Percentiles rank a stretch among this genome's conserved stretches.
Evolutionary conservation across 1,140 invertebrate species (phyloP).

Genomic region (Sycophila sp.): DNA sequence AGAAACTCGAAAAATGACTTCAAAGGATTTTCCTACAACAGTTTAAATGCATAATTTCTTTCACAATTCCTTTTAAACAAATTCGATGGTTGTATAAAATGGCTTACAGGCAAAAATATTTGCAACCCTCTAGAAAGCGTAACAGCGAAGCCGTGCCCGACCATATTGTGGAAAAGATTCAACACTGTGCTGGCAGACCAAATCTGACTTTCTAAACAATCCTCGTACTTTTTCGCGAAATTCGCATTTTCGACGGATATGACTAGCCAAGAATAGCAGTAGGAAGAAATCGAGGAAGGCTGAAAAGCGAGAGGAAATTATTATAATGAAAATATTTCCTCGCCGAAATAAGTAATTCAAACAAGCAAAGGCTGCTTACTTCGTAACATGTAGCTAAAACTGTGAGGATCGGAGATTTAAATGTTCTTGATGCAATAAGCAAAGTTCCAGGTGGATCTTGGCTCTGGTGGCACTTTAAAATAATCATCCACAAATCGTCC

Average conservation of each 20-base stretch:
- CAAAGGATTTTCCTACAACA: slow-evolving; percentile 70
- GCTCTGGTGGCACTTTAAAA: slow-evolving; percentile 74
- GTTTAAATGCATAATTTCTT: slow-evolving; percentile 18
- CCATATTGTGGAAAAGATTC: slow-evolving; percentile 65
- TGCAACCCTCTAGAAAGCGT: slow-evolving; percentile 70
- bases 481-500: slow-evolving; percentile 70
- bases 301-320: slow-evolving; percentile 51
- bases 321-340: background rate
- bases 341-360: background rate
- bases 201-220: slow-evolving; percentile 54
- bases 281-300: slow-evolving; percentile 72
- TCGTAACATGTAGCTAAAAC: slow-evolving; percentile 76
- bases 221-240: slow-evolving; percentile 58
- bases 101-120: slow-evolving; percentile 73
- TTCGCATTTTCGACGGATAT: slow-evolving; percentile 61
- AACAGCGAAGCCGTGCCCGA: slow-evolving; percentile 65
- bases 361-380: slow-evolving; percentile 54
- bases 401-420: slow-evolving; percentile 69
- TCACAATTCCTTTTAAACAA: slow-evolving; percentile 8
- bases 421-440: slow-evolving; percentile 67
- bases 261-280: slow-evolving; percentile 73
- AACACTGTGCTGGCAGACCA: slow-evolving; percentile 61
- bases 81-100: background rate
- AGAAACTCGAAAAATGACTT: slow-evolving; percentile 67
- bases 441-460: slow-evolving; percentile 74